phyloP scores from a whole-genome alignment of 2,888 invertebrate species.

The Eueremaeus valkanovi region DNA sequence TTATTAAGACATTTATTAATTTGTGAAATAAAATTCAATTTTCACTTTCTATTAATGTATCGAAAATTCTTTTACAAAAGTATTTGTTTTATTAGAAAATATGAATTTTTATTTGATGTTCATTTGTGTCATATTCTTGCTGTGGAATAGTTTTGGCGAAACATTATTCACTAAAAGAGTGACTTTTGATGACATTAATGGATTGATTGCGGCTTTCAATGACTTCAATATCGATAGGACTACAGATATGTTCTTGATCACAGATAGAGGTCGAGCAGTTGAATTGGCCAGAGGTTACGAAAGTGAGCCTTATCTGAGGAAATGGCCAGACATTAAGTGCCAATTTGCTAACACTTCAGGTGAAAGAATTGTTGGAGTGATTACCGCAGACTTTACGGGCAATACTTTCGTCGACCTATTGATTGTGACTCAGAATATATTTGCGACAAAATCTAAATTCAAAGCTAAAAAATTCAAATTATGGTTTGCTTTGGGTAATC shows the following conservation, averaged over 20 bases:
- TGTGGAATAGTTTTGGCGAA: not conserved
- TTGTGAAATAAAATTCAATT: too few relatives aligned
- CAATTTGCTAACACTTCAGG: not conserved
- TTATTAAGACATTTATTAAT: too few relatives aligned
- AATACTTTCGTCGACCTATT: conserved; percentile 90
- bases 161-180: not conserved
- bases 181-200: conserved; percentile 20
- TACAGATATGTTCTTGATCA: conserved; percentile 81
- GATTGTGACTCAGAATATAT: conserved; percentile 56
- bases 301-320: not conserved
- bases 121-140: not conserved
- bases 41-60: too few relatives aligned
- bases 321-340: not conserved
- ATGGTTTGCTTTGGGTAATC: conserved; percentile 33
- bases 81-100: not conserved
- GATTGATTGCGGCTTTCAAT: conserved; percentile 77
- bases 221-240: conserved; percentile 94
- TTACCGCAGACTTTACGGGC: conserved; percentile 92
- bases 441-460: not conserved
- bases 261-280: conserved; percentile 61
- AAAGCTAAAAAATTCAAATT: conserved; percentile 1
- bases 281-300: conserved; percentile 21
- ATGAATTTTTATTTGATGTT: not conserved
- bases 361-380: conserved; percentile 57
- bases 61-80: too few relatives aligned